Evolutionary conservation across 2,888 invertebrate genomes (phyloP).

Genomic region (Nomada ruficornis): DNA sequence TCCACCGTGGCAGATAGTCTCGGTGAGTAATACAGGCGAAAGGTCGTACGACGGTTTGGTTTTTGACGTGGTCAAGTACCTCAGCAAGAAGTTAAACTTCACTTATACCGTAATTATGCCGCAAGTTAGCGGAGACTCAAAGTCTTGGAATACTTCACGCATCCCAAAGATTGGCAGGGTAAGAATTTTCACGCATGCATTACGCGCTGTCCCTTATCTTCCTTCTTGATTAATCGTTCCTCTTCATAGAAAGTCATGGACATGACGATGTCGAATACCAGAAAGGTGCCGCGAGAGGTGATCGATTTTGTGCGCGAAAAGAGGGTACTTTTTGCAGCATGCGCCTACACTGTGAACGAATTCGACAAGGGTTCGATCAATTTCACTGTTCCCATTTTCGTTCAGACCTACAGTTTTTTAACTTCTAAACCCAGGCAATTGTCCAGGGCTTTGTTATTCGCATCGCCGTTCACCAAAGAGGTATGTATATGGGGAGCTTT

Average conservation of each 20-base stretch:
- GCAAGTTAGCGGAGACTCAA: not conserved
- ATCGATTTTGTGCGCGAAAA: conserved; percentile 85
- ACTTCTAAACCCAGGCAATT: conserved; percentile 92
- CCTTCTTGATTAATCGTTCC: not conserved
- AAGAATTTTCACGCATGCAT: not conserved
- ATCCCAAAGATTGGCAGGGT: conserved; percentile 41
- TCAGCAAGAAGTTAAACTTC: conserved; percentile 92
- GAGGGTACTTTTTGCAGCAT: conserved; percentile 87
- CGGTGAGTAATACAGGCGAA: conserved; percentile 86
- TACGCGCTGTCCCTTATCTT: accelerated
- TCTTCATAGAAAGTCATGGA: conserved; percentile 29
- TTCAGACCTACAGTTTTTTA: conserved; percentile 92
- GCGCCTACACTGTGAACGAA: conserved; percentile 86
- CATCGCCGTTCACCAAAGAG: conserved; percentile 90
- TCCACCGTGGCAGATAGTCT: conserved; percentile 94
- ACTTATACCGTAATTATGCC: conserved; percentile 86
- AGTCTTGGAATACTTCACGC: conserved; percentile 7
- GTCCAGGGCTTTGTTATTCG: conserved; percentile 92
- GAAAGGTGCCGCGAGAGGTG: conserved; percentile 82
- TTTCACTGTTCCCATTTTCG: conserved; percentile 91
- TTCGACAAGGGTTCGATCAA: conserved; percentile 87
- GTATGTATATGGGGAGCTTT: conserved; percentile 76
- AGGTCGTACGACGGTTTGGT: conserved; percentile 89
- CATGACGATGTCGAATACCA: conserved; percentile 72
- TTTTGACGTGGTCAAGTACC: conserved; percentile 91